These are phyloP conservation scores for Gymnarchus niloticus DNA, from an alignment of 2,113 vertebrate species.

Conservation along the genomic window DNA sequence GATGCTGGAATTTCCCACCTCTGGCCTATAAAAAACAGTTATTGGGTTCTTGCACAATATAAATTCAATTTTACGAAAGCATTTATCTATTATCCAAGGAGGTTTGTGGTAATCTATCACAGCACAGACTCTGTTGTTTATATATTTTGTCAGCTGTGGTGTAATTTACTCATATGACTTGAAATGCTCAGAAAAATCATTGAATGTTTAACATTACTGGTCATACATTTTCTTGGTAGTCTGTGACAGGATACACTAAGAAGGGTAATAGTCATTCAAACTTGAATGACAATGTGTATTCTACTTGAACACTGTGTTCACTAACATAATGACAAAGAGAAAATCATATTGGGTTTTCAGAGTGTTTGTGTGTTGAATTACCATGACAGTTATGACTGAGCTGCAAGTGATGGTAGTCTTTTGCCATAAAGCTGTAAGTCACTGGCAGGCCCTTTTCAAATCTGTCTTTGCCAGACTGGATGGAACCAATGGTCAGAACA, in stretches of 20 bases:
- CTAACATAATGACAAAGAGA: too few relatives aligned
- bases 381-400: background rate
- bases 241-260: too few relatives aligned
- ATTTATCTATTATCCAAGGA: background rate
- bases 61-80: background rate
- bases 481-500: constrained; percentile 7
- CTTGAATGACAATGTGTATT: too few relatives aligned
- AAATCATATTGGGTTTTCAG: too few relatives aligned
- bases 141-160: background rate
- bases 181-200: too few relatives aligned
- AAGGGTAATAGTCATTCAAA: too few relatives aligned
- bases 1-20: background rate
- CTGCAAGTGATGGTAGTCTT: background rate
- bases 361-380: too few relatives aligned
- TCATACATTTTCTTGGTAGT: background rate
- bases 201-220: too few relatives aligned
- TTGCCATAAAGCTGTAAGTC: background rate
- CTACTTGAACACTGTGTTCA: too few relatives aligned
- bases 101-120: background rate
- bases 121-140: background rate
- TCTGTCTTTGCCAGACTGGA: background rate
- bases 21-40: background rate
- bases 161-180: background rate
- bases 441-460: background rate
- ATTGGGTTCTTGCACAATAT: background rate